Conservation (phyloP, 2,888 invertebrate species). For the Melinaea marsaeus region DNA sequence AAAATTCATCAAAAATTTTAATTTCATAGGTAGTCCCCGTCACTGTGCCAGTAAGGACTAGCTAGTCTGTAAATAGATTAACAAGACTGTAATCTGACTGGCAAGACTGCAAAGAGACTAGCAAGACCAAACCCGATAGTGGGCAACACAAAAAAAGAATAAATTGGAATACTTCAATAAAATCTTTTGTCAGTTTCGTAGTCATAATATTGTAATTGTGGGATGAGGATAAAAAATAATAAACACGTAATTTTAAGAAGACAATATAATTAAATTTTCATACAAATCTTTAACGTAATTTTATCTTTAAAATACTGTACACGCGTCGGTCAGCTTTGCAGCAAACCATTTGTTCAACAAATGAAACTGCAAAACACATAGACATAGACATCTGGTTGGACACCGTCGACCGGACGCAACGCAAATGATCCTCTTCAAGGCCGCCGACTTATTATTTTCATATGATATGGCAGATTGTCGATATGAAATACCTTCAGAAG, state of each 20-base stretch:
- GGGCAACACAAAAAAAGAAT: no score
- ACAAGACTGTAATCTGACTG: no score
- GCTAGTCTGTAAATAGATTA: no score
- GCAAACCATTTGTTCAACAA: conserved; percentile 57
- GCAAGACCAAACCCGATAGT: no score
- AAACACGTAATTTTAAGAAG: conserved; percentile 67
- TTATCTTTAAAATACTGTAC: conserved; percentile 89
- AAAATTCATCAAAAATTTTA: no score
- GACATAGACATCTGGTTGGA: conserved; percentile 34
- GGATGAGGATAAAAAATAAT: conserved; percentile 29
- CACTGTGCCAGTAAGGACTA: no score
- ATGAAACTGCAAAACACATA: conserved; percentile 25
- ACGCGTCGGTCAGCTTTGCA: conserved; percentile 64
- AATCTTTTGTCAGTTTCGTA: no score
- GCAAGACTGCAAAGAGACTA: no score
- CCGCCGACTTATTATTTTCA: conserved; percentile 71
- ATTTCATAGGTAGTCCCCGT: no score
- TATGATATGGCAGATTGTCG: conserved; percentile 84
- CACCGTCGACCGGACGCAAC: conserved; percentile 25
- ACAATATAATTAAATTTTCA: conserved; percentile 84
- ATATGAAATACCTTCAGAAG: conserved; percentile 77
- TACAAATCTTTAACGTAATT: conserved; percentile 89
- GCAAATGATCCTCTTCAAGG: conserved; percentile 63
- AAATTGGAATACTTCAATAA: no score
- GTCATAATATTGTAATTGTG: no score